Evolutionary conservation across 2,888 invertebrate genomes (phyloP).

Genomic region (Zele albiditarsus): DNA sequence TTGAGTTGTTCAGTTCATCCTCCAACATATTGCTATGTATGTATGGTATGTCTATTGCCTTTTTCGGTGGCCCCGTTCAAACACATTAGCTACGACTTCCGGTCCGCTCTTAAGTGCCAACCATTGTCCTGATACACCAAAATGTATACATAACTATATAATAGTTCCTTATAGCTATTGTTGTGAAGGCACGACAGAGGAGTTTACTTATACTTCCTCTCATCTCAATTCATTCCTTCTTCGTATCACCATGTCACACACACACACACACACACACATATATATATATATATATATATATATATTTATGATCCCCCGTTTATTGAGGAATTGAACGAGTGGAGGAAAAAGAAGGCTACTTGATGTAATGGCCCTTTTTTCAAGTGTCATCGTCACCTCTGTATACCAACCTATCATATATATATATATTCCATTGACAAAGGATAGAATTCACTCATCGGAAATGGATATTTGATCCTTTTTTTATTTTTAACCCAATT

Average conservation of each 20-base stretch:
- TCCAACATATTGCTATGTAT: neutral
- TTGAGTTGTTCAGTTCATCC: slow-evolving; percentile 30
- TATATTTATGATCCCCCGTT: slow-evolving; percentile 34
- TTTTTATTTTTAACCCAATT: neutral
- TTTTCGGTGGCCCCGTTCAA: slow-evolving; percentile 63
- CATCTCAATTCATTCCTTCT: slow-evolving; percentile 39
- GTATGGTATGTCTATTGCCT: neutral
- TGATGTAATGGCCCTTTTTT: slow-evolving; percentile 60
- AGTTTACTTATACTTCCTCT: slow-evolving; percentile 41
- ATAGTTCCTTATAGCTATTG: slow-evolving; percentile 37
- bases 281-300: neutral
- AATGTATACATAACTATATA: slow-evolving; percentile 46
- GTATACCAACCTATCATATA: slow-evolving; percentile 10
- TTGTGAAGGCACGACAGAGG: slow-evolving; percentile 43
- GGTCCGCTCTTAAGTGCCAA: slow-evolving; percentile 60
- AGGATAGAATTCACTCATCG: slow-evolving; percentile 1
- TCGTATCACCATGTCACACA: slow-evolving; percentile 2
- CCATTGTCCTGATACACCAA: slow-evolving; percentile 56
- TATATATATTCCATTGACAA: neutral
- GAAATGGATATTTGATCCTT: slow-evolving; percentile 34
- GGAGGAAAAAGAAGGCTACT: neutral
- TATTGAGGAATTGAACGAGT: slow-evolving; percentile 41
- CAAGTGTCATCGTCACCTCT: slow-evolving; percentile 43
- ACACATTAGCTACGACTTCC: slow-evolving; percentile 71
- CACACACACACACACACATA: neutral